These are phyloP conservation scores for Sycophaga agraensis DNA, from an alignment of 1,140 invertebrate genomes.

Conservation along the genomic window DNA sequence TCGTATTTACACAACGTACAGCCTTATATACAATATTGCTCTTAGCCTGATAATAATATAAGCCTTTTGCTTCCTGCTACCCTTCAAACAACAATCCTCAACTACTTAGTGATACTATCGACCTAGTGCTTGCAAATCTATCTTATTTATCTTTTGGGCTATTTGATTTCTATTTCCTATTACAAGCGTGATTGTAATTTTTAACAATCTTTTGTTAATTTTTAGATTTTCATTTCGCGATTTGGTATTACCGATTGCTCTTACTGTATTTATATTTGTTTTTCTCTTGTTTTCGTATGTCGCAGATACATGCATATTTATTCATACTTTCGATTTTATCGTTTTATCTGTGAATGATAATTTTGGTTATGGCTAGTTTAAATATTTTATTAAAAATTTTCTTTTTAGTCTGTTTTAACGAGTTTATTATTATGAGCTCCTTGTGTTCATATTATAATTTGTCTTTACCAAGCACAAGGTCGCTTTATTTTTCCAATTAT, in stretches of 20 bases:
- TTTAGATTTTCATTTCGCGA: neutral
- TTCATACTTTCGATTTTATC: constrained; percentile 10
- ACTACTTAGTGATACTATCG: constrained; percentile 20
- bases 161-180: no score
- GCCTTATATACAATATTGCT: constrained; percentile 26
- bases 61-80: constrained; percentile 33
- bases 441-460: constrained; percentile 7
- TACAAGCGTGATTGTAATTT: neutral
- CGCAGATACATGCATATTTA: no score
- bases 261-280: neutral
- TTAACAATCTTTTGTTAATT: neutral
- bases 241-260: neutral
- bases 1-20: constrained; percentile 24
- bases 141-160: no score
- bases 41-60: constrained; percentile 31
- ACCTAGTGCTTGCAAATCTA: constrained; percentile 32
- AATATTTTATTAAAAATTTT: constrained; percentile 7
- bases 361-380: constrained; percentile 17
- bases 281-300: neutral
- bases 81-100: constrained; percentile 14
- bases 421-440: constrained; percentile 9
- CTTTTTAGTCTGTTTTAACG: constrained; percentile 33
- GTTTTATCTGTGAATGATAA: neutral
- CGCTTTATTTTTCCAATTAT: constrained; percentile 23
- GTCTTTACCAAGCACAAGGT: constrained; percentile 29